These are phyloP conservation scores for Sipha flava DNA, from an alignment of 1,140 invertebrate genomes.

Conservation along the genomic window DNA sequence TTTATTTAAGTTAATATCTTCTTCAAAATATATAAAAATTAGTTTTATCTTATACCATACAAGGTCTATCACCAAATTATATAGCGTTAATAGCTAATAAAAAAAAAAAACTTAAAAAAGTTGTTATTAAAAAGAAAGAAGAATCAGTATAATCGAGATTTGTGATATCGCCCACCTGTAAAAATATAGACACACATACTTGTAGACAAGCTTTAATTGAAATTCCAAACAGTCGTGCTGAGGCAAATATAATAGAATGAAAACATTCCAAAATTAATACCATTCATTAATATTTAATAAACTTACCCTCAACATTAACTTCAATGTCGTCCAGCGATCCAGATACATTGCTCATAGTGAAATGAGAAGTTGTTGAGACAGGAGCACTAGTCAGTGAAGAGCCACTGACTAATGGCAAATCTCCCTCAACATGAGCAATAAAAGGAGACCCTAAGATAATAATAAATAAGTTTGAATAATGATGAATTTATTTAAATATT, in stretches of 20 bases:
- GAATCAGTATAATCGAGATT: constrained; percentile 32
- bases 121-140: constrained; percentile 15
- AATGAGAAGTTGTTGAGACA: constrained; percentile 54
- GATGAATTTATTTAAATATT: too few species aligned
- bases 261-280: neutral
- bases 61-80: constrained; percentile 12
- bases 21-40: neutral
- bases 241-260: constrained; percentile 16
- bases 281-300: neutral
- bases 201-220: constrained; percentile 31
- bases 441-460: constrained; percentile 60
- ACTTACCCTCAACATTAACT: constrained; percentile 87
- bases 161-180: constrained; percentile 34
- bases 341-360: constrained; percentile 60
- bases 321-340: constrained; percentile 83
- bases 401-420: constrained; percentile 60
- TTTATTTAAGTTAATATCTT: too few species aligned
- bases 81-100: constrained; percentile 4
- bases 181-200: constrained; percentile 32
- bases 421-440: constrained; percentile 60
- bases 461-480: neutral
- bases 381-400: constrained; percentile 54
- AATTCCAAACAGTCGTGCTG: constrained; percentile 4
- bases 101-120: neutral
- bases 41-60: neutral